Evolutionary conservation across 1,140 invertebrate species (phyloP).

Genomic region (Calephelis virginiensis): DNA sequence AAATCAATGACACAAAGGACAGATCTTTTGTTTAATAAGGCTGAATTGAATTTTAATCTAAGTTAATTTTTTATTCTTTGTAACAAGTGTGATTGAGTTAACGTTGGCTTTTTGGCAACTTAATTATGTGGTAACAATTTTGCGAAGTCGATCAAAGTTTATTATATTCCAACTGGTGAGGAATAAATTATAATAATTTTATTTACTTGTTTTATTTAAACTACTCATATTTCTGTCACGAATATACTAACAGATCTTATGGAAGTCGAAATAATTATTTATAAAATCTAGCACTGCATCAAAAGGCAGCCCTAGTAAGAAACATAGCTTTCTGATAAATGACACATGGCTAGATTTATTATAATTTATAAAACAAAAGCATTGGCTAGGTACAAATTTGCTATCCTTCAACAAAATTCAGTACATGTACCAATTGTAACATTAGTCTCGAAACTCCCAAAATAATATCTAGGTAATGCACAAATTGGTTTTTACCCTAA

Average conservation of each 20-base stretch:
- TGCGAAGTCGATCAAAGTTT: conserved; percentile 68
- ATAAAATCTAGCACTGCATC: neutral
- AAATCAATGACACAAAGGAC: conserved; percentile 66
- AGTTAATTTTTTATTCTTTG: conserved; percentile 71
- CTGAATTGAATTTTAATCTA: conserved; percentile 73
- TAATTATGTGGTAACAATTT: conserved; percentile 65
- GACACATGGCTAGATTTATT: too few species aligned
- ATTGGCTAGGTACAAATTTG: too few species aligned
- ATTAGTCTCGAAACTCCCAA: too few species aligned
- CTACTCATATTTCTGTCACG: neutral
- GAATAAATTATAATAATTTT: conserved; percentile 72
- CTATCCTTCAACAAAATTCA: too few species aligned
- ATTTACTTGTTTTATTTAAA: conserved; percentile 23
- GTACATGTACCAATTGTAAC: too few species aligned
- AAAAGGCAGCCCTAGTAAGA: too few species aligned
- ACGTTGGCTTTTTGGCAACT: conserved; percentile 56
- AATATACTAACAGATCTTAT: too few species aligned
- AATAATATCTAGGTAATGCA: too few species aligned
- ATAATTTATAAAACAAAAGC: too few species aligned
- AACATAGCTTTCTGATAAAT: too few species aligned
- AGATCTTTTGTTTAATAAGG: conserved; percentile 76
- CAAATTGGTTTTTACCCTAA: too few species aligned
- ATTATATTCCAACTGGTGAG: conserved; percentile 71
- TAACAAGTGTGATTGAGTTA: conserved; percentile 63
- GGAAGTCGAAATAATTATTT: neutral